Conservation (phyloP, 2,888 invertebrate genomes). For the Ophioninae sp. region DNA sequence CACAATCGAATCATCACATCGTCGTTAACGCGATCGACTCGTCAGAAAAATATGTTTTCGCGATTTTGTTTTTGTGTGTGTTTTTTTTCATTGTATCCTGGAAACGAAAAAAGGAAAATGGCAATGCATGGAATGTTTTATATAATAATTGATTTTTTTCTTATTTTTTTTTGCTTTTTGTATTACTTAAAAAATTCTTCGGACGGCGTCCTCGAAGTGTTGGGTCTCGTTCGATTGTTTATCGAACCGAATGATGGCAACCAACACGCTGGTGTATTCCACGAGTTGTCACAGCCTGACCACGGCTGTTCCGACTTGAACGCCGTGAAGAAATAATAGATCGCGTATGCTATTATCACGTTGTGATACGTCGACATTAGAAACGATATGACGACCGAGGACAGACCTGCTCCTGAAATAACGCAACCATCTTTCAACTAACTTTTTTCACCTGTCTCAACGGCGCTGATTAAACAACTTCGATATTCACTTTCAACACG, state of each 20-base stretch:
- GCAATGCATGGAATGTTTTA: not conserved
- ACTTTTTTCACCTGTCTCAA: not conserved
- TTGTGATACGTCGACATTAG: conserved; percentile 97
- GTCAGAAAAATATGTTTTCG: not conserved
- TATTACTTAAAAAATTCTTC: conserved; percentile 96
- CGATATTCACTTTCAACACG: not conserved
- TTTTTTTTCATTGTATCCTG: not conserved
- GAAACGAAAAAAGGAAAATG: not conserved
- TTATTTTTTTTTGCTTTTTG: not conserved
- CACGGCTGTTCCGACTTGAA: conserved; percentile 94
- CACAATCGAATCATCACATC: conserved; percentile 69
- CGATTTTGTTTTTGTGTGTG: not conserved
- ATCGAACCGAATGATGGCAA: conserved; percentile 83
- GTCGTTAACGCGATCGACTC: conserved; percentile 5
- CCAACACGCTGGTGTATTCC: conserved; percentile 95
- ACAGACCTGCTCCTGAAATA: conserved; percentile 92
- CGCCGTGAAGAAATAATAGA: conserved; percentile 96
- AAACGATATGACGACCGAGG: conserved; percentile 96
- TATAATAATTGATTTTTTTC: not conserved
- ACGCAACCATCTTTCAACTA: not conserved
- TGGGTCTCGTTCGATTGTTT: conserved; percentile 86
- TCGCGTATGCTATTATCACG: conserved; percentile 96
- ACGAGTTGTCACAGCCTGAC: conserved; percentile 90
- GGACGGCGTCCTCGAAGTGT: conserved; percentile 90
- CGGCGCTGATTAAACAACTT: not conserved